Evolutionary conservation across 2,113 vertebrate species (phyloP).

Genomic region (Myotis brandtii): DNA sequence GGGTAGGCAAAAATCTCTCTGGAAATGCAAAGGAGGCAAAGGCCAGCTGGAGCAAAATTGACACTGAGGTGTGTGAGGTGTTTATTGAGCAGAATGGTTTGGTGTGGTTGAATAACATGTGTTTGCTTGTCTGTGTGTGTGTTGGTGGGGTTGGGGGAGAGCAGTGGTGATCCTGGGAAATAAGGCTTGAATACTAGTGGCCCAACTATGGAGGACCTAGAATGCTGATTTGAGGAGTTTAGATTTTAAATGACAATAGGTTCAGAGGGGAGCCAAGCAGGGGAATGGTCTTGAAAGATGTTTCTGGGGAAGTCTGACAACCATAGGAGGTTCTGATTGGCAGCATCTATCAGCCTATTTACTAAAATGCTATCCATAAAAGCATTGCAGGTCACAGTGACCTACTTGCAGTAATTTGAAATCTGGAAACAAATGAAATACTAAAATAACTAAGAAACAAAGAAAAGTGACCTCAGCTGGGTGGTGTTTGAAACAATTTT

Average conservation of each 20-base stretch:
- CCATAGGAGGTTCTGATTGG: neutral
- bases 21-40: neutral
- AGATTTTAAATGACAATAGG: neutral
- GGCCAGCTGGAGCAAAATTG: neutral
- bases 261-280: neutral
- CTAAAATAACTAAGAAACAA: neutral
- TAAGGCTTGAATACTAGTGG: neutral
- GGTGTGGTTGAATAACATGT: neutral
- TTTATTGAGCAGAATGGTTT: neutral
- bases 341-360: neutral
- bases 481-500: neutral
- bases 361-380: neutral
- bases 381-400: neutral
- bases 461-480: neutral
- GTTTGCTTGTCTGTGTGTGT: neutral
- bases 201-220: neutral
- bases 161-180: neutral
- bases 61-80: neutral
- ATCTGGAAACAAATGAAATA: neutral
- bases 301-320: neutral
- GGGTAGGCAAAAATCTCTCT: neutral
- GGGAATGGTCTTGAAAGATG: neutral
- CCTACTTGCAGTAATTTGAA: neutral
- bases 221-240: neutral
- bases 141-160: fast-evolving